Evolutionary conservation across 2,797 vertebrate species (phyloP), one percentile per base, ranked within the genome.

Genomic region (Ceryle rudis): DNA sequence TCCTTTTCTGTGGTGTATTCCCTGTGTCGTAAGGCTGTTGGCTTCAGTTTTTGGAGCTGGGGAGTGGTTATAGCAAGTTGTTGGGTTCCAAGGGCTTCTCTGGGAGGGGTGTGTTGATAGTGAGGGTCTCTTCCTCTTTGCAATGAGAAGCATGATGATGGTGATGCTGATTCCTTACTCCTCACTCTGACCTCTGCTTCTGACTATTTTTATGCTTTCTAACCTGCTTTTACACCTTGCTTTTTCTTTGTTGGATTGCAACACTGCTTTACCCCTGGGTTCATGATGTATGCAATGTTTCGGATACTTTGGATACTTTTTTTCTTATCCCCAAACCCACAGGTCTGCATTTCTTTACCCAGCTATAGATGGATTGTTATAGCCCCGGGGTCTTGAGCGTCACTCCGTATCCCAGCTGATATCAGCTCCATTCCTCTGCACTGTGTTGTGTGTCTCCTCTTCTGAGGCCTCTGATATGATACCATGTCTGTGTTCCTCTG

Each of bases 291-390:
- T 46, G 31, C 29, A 19, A 9, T 29, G 8, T 66, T 58, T 91
- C 60, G 54, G 3, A 1, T 54, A 16, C 7, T 14, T 66, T 84
- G 71, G 42, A 41, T 58, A 3, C 8, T 35, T 81, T 33, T 84
- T 28, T 67, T 73, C 33, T 60, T 58, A 44, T 17, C 39, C 47
- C 41, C 78, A 66, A 87, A 91, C 10, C 67, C 52, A 14, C 20
- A 61, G 31, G 14, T 64, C 72, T 90, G 44, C 44, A n/a, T 88
- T 95, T 78, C 46, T 44, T 81, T 64, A 88, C 61, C 19, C 73
- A 62, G 21, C 29, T 78, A 1, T 10, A 25, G 61, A 26, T 66
- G 79, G 83, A 57, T 72, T 81, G 94, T 90, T 77, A 21, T 61
- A 58, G 41, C 69, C 41, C 55, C 47, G 42, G 29, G 51, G 13